Percentiles rank a stretch among this genome's conserved stretches.
These are phyloP conservation scores for Halcyon malimbica DNA, from an alignment of 2,113 vertebrate species.

Conservation along the genomic window DNA sequence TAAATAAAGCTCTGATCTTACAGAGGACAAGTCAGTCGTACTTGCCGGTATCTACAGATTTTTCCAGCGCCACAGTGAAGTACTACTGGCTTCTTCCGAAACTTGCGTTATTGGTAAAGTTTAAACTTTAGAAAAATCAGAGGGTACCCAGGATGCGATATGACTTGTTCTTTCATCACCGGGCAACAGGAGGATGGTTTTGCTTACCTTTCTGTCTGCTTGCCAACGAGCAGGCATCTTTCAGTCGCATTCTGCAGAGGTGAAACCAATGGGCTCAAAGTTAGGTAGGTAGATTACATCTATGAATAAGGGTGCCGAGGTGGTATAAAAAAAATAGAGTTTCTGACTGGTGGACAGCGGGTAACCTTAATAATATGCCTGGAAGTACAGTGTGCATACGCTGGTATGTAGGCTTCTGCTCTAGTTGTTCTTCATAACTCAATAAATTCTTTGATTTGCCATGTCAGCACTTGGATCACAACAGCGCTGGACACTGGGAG, in stretches of 20 bases:
- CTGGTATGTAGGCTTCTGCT: not conserved
- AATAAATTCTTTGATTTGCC: not conserved
- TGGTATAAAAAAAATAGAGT: not conserved
- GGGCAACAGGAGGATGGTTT: not conserved
- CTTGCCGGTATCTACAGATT: not conserved
- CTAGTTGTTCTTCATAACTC: not conserved
- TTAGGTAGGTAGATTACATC: not conserved
- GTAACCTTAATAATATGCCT: not conserved
- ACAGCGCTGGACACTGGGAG: accelerated
- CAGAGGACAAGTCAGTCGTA: not conserved
- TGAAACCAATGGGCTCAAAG: not conserved
- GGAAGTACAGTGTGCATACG: not conserved
- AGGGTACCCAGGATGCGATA: accelerated
- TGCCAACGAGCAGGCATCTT: accelerated
- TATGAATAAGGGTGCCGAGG: not conserved
- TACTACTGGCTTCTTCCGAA: not conserved
- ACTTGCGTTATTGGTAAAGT: not conserved
- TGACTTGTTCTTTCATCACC: not conserved
- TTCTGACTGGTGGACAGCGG: not conserved
- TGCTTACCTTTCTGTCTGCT: not conserved
- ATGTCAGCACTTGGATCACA: not conserved
- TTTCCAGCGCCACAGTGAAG: not conserved
- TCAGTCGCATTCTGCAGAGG: not conserved
- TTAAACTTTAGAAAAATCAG: not conserved
- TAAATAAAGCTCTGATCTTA: not conserved